These are phyloP conservation scores for Panthera uncia DNA, from an alignment of 2,113 vertebrate genomes.

Conservation along the genomic window DNA sequence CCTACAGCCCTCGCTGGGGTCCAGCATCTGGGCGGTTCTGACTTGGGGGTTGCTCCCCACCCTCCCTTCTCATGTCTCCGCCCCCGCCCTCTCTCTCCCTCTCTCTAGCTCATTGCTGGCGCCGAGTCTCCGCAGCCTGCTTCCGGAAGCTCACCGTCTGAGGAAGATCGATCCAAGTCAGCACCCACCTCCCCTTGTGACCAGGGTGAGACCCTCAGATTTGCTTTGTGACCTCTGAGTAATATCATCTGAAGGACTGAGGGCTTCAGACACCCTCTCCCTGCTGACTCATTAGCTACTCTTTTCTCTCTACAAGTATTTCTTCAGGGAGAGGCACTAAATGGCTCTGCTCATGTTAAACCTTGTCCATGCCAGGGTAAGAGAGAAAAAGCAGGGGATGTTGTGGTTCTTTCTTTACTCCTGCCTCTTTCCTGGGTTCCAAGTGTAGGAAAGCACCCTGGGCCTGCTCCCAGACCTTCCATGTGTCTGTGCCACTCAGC, in stretches of 20 bases:
- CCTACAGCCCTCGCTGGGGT: neutral
- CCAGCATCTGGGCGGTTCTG: neutral
- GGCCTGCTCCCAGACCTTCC: neutral
- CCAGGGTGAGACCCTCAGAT: slow-evolving; percentile 88
- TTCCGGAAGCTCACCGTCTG: slow-evolving; percentile 90
- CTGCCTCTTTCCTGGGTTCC: neutral
- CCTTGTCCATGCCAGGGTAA: neutral
- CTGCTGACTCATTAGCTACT: neutral
- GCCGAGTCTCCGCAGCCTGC: slow-evolving; percentile 92
- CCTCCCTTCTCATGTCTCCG: neutral
- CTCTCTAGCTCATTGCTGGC: slow-evolving; percentile 92
- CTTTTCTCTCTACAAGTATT: neutral
- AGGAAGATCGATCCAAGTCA: slow-evolving; percentile 94
- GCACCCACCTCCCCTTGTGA: slow-evolving; percentile 96
- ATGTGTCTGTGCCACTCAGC: neutral
- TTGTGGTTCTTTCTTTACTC: neutral
- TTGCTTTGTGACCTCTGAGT: neutral
- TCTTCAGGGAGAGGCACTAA: neutral
- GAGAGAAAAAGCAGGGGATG: neutral
- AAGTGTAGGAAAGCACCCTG: neutral
- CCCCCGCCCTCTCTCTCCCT: neutral
- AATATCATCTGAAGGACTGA: neutral
- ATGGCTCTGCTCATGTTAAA: too few relatives aligned
- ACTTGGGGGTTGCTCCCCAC: neutral
- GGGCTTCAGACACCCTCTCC: neutral